Percentiles rank a stretch among this genome's conserved stretches.
Evolutionary conservation across 2,888 invertebrate genomes (phyloP).

Genomic region (Conops quadrifasciatus): DNA sequence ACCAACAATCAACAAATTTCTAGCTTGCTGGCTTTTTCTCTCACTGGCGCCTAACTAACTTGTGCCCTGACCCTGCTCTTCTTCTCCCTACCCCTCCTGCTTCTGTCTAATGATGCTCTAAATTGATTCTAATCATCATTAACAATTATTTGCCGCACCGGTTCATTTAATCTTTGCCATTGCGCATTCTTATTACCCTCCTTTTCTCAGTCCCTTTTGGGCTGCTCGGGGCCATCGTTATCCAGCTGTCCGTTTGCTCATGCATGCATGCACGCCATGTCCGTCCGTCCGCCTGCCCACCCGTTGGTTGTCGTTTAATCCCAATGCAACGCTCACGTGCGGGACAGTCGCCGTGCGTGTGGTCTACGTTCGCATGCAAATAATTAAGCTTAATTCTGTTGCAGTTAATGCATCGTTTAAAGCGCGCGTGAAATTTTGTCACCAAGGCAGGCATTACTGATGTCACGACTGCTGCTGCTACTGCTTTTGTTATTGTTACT

Average conservation of each 20-base stretch:
- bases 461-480: too few relatives aligned
- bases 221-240: too few relatives aligned
- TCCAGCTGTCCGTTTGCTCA: neutral
- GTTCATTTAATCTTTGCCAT: neutral
- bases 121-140: slow-evolving; percentile 66
- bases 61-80: neutral
- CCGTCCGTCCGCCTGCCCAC: neutral
- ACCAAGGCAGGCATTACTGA: neutral
- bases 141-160: slow-evolving; percentile 58
- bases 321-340: slow-evolving; percentile 9
- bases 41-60: neutral
- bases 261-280: neutral
- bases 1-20: too few relatives aligned
- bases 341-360: slow-evolving; percentile 2
- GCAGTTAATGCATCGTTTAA: slow-evolving; percentile 16
- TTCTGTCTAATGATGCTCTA: slow-evolving; percentile 62
- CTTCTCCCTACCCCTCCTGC: neutral
- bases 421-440: neutral
- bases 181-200: neutral
- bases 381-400: slow-evolving; percentile 55
- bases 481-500: too few relatives aligned
- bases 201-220: neutral
- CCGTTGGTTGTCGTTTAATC: neutral
- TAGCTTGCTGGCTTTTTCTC: neutral
- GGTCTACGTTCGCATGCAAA: slow-evolving; percentile 57